Evolutionary conservation across 2,888 invertebrate genomes (phyloP).

Genomic region (Choreutis nemorana): DNA sequence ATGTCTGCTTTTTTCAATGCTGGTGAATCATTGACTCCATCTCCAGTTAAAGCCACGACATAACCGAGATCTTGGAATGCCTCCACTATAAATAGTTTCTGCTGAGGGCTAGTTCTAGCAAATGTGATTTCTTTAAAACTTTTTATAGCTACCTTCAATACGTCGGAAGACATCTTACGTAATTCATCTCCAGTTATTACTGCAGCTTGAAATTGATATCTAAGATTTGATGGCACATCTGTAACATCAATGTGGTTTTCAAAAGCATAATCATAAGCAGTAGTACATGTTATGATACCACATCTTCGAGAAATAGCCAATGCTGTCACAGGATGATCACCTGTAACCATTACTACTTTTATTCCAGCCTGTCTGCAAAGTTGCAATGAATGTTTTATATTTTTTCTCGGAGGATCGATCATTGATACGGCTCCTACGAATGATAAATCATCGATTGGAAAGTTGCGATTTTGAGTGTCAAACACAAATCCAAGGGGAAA

Average conservation of each 20-base stretch:
- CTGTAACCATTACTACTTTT: slow-evolving; percentile 76
- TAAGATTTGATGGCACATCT: slow-evolving; percentile 56
- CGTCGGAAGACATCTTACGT: slow-evolving; percentile 59
- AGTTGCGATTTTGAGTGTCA: slow-evolving; percentile 68
- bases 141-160: slow-evolving; percentile 65
- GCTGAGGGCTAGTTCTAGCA: slow-evolving; percentile 75
- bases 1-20: slow-evolving; percentile 87
- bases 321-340: slow-evolving; percentile 78
- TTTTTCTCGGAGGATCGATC: slow-evolving; percentile 75
- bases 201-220: slow-evolving; percentile 39
- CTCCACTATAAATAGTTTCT: slow-evolving; percentile 76
- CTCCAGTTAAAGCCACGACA: slow-evolving; percentile 88
- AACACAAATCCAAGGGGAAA: slow-evolving; percentile 65
- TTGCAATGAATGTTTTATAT: slow-evolving; percentile 72
- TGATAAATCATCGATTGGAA: slow-evolving; percentile 68
- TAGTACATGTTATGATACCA: slow-evolving; percentile 70
- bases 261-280: slow-evolving; percentile 76
- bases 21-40: slow-evolving; percentile 89
- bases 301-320: slow-evolving; percentile 74
- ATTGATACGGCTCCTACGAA: slow-evolving; percentile 73
- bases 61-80: slow-evolving; percentile 80
- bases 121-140: slow-evolving; percentile 77
- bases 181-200: slow-evolving; percentile 62
- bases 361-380: slow-evolving; percentile 76
- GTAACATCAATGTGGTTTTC: slow-evolving; percentile 60